These are phyloP conservation scores for Antigone vipio DNA, from an alignment of 2,113 vertebrate genomes.

Conservation along the genomic window DNA sequence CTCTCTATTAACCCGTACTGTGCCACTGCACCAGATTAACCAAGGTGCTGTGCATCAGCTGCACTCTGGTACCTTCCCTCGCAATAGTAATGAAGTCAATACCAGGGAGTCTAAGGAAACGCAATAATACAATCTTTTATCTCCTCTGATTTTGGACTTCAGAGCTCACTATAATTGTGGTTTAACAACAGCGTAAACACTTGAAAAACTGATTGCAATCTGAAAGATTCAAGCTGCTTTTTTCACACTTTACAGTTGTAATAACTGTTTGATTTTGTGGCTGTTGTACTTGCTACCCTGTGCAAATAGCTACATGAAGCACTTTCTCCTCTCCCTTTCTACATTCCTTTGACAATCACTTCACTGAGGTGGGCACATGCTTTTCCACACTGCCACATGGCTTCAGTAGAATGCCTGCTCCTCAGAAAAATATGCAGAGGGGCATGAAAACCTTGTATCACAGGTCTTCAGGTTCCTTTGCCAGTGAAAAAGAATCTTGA, in stretches of 20 bases:
- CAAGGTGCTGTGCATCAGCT: neutral
- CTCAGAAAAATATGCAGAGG: neutral
- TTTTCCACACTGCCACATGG: neutral
- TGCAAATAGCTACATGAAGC: neutral
- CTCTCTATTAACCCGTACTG: neutral
- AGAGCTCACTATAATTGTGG: neutral
- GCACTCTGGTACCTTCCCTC: neutral
- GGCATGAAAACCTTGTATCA: neutral
- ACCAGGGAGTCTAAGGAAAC: neutral
- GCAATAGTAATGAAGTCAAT: fast-evolving
- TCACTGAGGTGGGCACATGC: fast-evolving
- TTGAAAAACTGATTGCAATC: neutral
- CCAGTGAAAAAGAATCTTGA: neutral
- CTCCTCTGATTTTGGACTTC: neutral
- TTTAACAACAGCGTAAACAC: neutral
- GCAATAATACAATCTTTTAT: neutral
- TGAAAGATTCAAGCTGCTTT: neutral
- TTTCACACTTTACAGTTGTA: neutral
- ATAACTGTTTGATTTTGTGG: neutral
- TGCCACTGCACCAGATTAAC: neutral
- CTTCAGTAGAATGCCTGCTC: neutral
- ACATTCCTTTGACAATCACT: neutral
- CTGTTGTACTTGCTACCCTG: neutral
- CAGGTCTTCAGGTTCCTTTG: neutral
- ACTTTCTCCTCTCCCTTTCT: neutral